These are phyloP conservation scores for Actinia equina DNA, from an alignment of 64 coral and sea anemone species.

Conservation along the genomic window DNA sequence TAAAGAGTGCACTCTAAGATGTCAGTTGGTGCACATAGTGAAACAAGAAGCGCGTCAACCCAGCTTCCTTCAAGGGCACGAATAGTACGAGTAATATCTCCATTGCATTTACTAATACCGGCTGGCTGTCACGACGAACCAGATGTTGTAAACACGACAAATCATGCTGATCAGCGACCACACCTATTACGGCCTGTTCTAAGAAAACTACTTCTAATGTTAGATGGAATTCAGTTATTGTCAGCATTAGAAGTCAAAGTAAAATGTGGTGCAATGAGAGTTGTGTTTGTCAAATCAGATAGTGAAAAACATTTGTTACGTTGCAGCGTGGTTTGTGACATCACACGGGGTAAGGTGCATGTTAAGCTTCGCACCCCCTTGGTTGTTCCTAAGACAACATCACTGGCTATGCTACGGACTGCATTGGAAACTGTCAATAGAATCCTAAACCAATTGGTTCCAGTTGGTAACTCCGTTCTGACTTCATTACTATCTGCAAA, in stretches of 20 bases:
- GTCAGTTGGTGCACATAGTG: not conserved
- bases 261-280: not conserved
- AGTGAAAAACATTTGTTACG: not conserved
- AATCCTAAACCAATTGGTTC: not conserved
- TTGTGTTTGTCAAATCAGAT: conserved; percentile 6
- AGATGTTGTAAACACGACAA: not conserved
- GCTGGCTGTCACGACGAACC: not conserved
- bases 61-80: not conserved
- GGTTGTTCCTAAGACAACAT: not conserved
- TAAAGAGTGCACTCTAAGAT: too few relatives aligned
- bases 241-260: not conserved
- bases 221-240: not conserved
- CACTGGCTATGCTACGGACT: not conserved
- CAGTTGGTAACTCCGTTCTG: not conserved
- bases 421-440: not conserved
- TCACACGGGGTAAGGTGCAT: not conserved
- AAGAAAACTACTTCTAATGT: not conserved
- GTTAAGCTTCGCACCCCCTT: conserved; percentile 19
- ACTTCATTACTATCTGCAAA: not conserved
- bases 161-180: not conserved
- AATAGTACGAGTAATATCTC: not conserved
- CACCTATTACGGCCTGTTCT: not conserved
- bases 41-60: not conserved
- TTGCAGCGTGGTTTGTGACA: conserved; percentile 18
- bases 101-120: not conserved